These are phyloP conservation scores for Drosophila sproati DNA, from an alignment of 1,140 invertebrate species.

Conservation along the genomic window DNA sequence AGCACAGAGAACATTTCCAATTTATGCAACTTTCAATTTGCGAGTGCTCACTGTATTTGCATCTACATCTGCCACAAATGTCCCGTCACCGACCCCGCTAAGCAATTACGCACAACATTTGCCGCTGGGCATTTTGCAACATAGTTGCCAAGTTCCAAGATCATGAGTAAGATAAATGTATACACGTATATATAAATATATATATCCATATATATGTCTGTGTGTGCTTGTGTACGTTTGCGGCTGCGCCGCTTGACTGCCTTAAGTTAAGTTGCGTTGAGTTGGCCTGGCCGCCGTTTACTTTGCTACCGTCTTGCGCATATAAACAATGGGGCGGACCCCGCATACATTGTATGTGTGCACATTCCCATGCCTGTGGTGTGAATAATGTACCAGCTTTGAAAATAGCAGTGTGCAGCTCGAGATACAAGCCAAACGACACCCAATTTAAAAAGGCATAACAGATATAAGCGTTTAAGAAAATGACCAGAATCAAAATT, in stretches of 20 bases:
- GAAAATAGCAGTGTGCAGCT: conserved; percentile 50
- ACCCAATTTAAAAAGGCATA: conserved; percentile 48
- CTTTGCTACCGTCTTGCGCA: conserved; percentile 81
- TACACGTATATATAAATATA: conserved; percentile 17
- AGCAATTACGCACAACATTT: conserved; percentile 66
- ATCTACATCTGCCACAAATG: background rate
- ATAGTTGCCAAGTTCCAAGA: conserved; percentile 71
- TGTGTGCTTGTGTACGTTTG: conserved; percentile 34
- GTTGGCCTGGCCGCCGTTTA: conserved; percentile 3
- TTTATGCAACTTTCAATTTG: background rate
- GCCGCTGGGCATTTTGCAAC: conserved; percentile 63
- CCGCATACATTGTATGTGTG: conserved; percentile 35
- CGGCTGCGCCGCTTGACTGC: conserved; percentile 57
- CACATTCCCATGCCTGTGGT: conserved; percentile 51
- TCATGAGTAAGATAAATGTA: conserved; percentile 63
- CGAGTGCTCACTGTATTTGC: background rate
- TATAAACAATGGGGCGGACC: conserved; percentile 46
- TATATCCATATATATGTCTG: background rate
- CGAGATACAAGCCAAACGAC: conserved; percentile 16
- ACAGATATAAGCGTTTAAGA: conserved; percentile 35
- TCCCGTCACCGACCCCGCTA: conserved; percentile 5
- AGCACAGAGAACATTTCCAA: no score
- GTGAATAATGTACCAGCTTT: conserved; percentile 69
- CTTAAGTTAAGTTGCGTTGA: conserved; percentile 12
- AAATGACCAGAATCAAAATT: background rate